phyloP scores from a whole-genome alignment of 2,113 vertebrate genomes.

The Micronycteris hirsuta region DNA sequence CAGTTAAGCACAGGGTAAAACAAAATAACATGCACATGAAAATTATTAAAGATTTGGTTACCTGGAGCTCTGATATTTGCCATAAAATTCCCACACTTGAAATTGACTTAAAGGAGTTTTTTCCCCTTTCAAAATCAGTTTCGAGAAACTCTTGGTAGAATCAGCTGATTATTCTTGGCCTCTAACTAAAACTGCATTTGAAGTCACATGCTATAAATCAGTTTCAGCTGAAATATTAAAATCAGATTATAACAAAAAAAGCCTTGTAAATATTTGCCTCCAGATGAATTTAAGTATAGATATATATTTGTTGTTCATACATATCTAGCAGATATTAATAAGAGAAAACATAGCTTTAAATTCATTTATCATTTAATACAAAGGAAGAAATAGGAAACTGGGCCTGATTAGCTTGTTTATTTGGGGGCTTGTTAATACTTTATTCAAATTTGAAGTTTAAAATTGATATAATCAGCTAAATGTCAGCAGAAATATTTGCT shows the following conservation, averaged over 20 bases:
- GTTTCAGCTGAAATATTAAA: constrained; percentile 88
- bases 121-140: constrained; percentile 79
- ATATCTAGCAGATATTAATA: constrained; percentile 88
- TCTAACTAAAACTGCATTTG: constrained; percentile 80
- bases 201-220: constrained; percentile 82
- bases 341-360: constrained; percentile 86
- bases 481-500: constrained; percentile 86
- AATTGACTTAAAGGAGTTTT: constrained; percentile 75
- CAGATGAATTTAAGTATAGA: constrained; percentile 87
- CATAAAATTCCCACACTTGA: constrained; percentile 75
- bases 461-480: constrained; percentile 86
- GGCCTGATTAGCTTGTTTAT: constrained; percentile 86
- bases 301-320: constrained; percentile 88
- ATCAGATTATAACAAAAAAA: constrained; percentile 86
- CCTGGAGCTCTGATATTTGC: constrained; percentile 66
- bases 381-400: constrained; percentile 80
- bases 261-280: constrained; percentile 88
- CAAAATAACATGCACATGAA: constrained; percentile 20
- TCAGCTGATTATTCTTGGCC: constrained; percentile 84
- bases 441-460: constrained; percentile 87
- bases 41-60: constrained; percentile 50
- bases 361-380: constrained; percentile 86
- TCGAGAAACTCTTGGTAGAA: constrained; percentile 82
- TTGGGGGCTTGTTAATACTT: constrained; percentile 83
- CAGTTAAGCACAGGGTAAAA: background rate